These are phyloP conservation scores for Myotis lucifugus DNA, from an alignment of 2,113 vertebrate species.

Conservation along the genomic window DNA sequence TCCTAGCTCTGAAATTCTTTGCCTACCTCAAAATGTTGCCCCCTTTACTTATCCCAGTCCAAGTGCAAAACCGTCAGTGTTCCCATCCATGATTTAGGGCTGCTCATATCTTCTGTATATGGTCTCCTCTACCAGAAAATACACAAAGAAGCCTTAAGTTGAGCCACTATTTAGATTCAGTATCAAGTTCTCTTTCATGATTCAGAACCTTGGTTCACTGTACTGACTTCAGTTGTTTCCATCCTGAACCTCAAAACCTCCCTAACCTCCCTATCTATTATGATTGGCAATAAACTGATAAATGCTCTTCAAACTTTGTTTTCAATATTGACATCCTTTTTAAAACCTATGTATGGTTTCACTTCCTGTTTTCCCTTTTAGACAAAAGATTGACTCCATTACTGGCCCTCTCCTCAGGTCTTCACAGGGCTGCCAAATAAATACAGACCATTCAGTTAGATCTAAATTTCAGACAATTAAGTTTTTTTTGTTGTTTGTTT, in stretches of 20 bases:
- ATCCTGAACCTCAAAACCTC: neutral
- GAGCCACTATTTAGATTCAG: neutral
- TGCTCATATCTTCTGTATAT: neutral
- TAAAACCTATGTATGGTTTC: neutral
- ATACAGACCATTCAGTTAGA: neutral
- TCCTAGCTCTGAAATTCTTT: neutral
- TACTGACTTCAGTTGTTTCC: neutral
- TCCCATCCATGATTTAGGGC: neutral
- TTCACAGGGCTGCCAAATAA: neutral
- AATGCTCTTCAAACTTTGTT: neutral
- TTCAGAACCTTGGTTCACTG: neutral
- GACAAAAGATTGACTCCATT: neutral
- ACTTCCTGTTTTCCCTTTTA: neutral
- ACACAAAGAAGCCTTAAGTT: neutral
- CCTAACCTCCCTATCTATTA: neutral
- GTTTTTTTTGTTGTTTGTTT: neutral
- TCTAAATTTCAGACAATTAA: conserved; percentile 1
- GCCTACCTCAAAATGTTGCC: neutral
- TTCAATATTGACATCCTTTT: neutral
- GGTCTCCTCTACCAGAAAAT: neutral
- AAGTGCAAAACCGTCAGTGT: neutral
- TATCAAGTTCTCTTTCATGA: neutral
- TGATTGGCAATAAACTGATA: neutral
- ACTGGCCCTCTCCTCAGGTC: neutral
- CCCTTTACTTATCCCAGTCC: neutral